Percentiles rank a stretch among this genome's conserved stretches.
These are phyloP conservation scores for Habroteleia sp. DNA, from an alignment of 2,888 invertebrate species.

Conservation along the genomic window DNA sequence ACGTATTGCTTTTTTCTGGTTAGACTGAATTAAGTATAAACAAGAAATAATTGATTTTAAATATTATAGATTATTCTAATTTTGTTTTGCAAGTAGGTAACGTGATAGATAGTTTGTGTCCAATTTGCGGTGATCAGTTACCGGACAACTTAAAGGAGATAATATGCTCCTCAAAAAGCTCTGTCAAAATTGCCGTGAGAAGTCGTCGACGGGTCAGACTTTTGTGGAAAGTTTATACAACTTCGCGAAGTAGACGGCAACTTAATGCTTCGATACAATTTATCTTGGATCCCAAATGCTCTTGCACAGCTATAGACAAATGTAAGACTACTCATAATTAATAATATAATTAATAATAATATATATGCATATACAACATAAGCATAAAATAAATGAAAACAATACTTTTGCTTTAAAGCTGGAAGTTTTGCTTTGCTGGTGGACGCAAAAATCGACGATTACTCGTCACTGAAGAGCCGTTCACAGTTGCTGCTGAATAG, in stretches of 20 bases:
- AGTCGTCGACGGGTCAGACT: slow-evolving; percentile 72
- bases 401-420: slow-evolving; percentile 64
- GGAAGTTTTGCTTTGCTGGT: slow-evolving; percentile 73
- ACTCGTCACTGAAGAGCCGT: slow-evolving; percentile 50
- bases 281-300: slow-evolving; percentile 70
- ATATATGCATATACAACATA: too few species aligned
- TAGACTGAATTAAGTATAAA: too few species aligned
- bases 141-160: slow-evolving; percentile 70
- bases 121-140: slow-evolving; percentile 72
- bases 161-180: slow-evolving; percentile 72
- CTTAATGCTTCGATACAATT: slow-evolving; percentile 69
- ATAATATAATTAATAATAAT: too few species aligned
- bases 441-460: slow-evolving; percentile 63
- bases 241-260: slow-evolving; percentile 63
- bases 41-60: too few species aligned
- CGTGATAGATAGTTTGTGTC: slow-evolving; percentile 65
- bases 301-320: slow-evolving; percentile 74
- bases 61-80: too few species aligned
- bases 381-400: too few species aligned
- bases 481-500: slow-evolving; percentile 48
- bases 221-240: slow-evolving; percentile 70
- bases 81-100: slow-evolving; percentile 24
- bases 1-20: neutral
- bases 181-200: slow-evolving; percentile 74
- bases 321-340: slow-evolving; percentile 71